phyloP scores from a whole-genome alignment of 2,888 invertebrate species.

The Orchesella flavescens region DNA sequence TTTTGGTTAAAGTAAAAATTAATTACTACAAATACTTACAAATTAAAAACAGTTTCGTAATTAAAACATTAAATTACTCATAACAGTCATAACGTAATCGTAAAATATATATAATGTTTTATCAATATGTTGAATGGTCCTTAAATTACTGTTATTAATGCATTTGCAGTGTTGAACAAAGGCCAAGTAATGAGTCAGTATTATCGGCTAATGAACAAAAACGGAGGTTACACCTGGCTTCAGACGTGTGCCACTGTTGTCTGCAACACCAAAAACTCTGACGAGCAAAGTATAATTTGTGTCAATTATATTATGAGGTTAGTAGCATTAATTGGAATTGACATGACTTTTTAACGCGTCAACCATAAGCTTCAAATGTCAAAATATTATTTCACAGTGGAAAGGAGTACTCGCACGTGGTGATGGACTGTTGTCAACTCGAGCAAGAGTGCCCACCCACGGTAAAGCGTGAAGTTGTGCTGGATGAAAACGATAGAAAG shows the following conservation, averaged over 20 bases:
- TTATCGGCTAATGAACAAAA: conserved; percentile 96
- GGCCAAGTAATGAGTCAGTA: conserved; percentile 97
- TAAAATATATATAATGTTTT: too few species aligned
- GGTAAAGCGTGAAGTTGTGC: conserved; percentile 88
- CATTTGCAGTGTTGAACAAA: conserved; percentile 89
- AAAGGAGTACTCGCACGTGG: conserved; percentile 89
- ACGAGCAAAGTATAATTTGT: conserved; percentile 97
- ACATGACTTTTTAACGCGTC: too few species aligned
- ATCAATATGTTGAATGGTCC: too few species aligned
- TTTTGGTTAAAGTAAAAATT: too few species aligned
- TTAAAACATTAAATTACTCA: too few species aligned
- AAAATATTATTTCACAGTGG: conserved; percentile 78
- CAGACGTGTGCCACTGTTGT: conserved; percentile 98
- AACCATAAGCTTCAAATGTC: not conserved
- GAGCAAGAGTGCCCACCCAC: conserved; percentile 77
- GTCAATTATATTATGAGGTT: conserved; percentile 98
- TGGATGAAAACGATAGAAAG: conserved; percentile 89
- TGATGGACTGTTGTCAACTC: conserved; percentile 94
- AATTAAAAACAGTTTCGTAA: too few species aligned
- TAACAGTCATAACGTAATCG: too few species aligned
- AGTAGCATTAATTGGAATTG: conserved; percentile 69
- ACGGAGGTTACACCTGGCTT: conserved; percentile 96
- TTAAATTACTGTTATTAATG: too few species aligned
- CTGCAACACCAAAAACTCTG: conserved; percentile 94
- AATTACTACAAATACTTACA: too few species aligned